Evolutionary conservation across 2,888 invertebrate genomes (phyloP).

Genomic region (Polydrusus pterygomalis): DNA sequence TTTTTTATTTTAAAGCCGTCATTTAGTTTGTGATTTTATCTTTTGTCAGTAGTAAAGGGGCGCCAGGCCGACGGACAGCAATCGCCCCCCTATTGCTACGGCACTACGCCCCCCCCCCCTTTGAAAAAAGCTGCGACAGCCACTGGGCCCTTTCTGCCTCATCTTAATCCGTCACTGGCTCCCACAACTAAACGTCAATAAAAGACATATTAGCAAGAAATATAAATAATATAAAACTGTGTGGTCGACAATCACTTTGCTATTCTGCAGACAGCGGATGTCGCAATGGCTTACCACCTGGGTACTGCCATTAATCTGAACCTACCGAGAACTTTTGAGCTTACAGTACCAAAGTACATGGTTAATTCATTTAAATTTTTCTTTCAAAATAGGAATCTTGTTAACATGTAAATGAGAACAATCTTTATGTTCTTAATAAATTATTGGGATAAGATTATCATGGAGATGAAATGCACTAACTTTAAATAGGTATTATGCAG

Average conservation of each 20-base stretch:
- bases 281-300: constrained; percentile 55
- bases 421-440: constrained; percentile 5
- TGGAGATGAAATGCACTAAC: no score
- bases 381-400: constrained; percentile 30
- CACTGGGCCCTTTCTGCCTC: no score
- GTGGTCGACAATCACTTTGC: constrained; percentile 51
- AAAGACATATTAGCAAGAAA: constrained; percentile 29
- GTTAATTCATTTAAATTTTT: constrained; percentile 37
- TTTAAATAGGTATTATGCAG: no score
- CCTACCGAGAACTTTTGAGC: constrained; percentile 49
- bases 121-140: no score
- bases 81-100: no score
- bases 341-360: constrained; percentile 36
- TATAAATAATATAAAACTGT: constrained; percentile 41
- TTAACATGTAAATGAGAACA: constrained; percentile 34
- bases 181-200: constrained; percentile 6
- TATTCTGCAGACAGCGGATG: constrained; percentile 47
- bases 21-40: no score
- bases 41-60: no score
- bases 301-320: constrained; percentile 55
- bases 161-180: no score
- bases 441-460: background rate
- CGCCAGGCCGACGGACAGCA: no score
- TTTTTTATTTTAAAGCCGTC: no score
- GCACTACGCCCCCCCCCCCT: no score